A percentile compares a stretch with the other conserved stretches of the same genome.
Conservation (phyloP, 2,888 invertebrate genomes). For the Calameuta filiformis region DNA sequence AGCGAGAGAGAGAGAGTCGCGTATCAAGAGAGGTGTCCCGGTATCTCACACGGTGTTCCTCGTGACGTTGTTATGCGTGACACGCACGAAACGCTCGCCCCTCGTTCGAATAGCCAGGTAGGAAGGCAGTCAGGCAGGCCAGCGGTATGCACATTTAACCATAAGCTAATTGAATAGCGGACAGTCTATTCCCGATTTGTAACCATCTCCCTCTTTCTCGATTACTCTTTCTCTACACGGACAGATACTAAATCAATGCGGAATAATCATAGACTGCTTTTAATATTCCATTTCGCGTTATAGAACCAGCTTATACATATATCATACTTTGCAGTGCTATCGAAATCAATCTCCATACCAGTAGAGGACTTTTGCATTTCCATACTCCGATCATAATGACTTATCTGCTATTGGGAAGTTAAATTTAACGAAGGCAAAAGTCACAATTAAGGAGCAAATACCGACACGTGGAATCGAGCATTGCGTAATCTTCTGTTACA, state of each 20-base stretch:
- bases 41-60: background rate
- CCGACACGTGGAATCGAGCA: no score
- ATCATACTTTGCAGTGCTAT: no score
- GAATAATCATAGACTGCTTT: background rate
- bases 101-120: background rate
- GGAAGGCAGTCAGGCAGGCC: background rate
- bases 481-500: slow-evolving; percentile 45
- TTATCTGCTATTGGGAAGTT: no score
- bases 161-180: slow-evolving; percentile 7
- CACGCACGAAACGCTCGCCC: background rate
- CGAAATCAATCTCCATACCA: no score
- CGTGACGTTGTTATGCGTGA: background rate
- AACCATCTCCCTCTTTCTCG: background rate
- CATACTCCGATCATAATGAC: no score
- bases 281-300: no score
- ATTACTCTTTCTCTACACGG: background rate
- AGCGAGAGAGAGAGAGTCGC: background rate
- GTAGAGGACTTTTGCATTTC: no score
- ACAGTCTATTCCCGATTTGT: background rate
- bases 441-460: no score
- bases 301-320: no score
- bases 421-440: no score
- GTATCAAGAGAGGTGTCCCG: background rate
- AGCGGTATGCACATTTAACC: background rate
- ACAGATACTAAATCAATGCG: background rate